A percentile compares a stretch with the other conserved stretches of the same genome.
phyloP scores from a whole-genome alignment of 2,113 vertebrate species.

The Equus quagga region DNA sequence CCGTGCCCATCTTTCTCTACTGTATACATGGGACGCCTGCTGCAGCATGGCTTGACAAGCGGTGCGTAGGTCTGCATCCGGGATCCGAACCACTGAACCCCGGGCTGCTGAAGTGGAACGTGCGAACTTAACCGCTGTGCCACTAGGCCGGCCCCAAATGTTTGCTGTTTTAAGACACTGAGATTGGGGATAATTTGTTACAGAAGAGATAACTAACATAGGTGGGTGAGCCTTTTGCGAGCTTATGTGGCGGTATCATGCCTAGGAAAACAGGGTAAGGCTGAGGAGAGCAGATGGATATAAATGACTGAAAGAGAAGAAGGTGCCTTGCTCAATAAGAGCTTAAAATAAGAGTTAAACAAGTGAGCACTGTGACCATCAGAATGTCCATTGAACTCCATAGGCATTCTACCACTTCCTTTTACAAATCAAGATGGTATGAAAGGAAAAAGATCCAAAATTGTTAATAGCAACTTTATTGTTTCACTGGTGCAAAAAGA shows the following conservation, averaged over 20 bases:
- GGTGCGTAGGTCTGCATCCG: no score
- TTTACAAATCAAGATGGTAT: slow-evolving; percentile 15
- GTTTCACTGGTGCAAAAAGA: slow-evolving; percentile 89
- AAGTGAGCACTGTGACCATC: background rate
- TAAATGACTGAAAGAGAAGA: background rate
- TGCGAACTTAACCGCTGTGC: no score
- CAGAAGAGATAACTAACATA: background rate
- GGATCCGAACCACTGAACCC: no score
- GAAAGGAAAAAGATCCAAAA: slow-evolving; percentile 67
- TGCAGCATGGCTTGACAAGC: no score
- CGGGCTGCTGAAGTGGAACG: no score
- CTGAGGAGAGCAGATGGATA: background rate
- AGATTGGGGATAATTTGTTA: background rate
- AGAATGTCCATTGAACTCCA: background rate
- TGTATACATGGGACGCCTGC: no score
- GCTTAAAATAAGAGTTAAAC: background rate
- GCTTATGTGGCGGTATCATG: background rate
- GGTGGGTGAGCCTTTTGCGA: background rate
- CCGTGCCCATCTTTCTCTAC: no score
- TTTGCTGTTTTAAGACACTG: background rate
- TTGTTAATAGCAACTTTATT: slow-evolving; percentile 92
- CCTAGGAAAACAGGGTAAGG: background rate
- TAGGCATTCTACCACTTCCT: background rate
- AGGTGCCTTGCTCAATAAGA: background rate
- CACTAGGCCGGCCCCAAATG: background rate